Conservation (phyloP, 2,888 invertebrate species). For the Mechanitis mazaeus region DNA sequence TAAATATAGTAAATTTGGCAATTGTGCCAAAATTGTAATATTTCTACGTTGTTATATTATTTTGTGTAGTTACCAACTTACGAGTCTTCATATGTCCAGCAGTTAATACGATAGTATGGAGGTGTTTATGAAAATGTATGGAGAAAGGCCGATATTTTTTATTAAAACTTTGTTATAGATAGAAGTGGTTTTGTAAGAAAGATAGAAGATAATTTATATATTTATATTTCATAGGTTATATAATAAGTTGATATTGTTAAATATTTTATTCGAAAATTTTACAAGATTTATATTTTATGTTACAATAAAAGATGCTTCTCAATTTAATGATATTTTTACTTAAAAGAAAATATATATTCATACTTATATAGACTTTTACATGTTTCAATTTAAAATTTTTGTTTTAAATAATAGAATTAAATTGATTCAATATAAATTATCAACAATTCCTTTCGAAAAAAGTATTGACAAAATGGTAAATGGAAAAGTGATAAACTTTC, state of each 20-base stretch:
- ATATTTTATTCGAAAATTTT: slow-evolving; percentile 69
- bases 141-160: background rate
- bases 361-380: too few species aligned
- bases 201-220: slow-evolving; percentile 26
- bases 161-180: background rate
- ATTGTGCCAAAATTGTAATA: slow-evolving; percentile 55
- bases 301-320: slow-evolving; percentile 68
- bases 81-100: slow-evolving; percentile 7
- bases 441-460: too few species aligned
- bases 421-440: too few species aligned
- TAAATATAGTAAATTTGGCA: slow-evolving; percentile 41
- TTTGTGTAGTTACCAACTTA: slow-evolving; percentile 40
- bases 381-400: too few species aligned
- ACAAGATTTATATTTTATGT: slow-evolving; percentile 73
- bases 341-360: slow-evolving; percentile 12
- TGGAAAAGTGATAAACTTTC: too few species aligned
- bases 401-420: too few species aligned
- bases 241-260: slow-evolving; percentile 26
- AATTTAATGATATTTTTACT: slow-evolving; percentile 29
- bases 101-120: slow-evolving; percentile 10
- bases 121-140: slow-evolving; percentile 21
- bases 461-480: too few species aligned
- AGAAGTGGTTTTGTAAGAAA: slow-evolving; percentile 7
- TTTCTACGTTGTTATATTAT: slow-evolving; percentile 40
- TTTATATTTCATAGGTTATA: slow-evolving; percentile 37